A percentile compares a stretch with the other conserved stretches of the same genome.
phyloP scores from a whole-genome alignment of 1,140 invertebrate genomes.

The Drosophila kurseongensis region DNA sequence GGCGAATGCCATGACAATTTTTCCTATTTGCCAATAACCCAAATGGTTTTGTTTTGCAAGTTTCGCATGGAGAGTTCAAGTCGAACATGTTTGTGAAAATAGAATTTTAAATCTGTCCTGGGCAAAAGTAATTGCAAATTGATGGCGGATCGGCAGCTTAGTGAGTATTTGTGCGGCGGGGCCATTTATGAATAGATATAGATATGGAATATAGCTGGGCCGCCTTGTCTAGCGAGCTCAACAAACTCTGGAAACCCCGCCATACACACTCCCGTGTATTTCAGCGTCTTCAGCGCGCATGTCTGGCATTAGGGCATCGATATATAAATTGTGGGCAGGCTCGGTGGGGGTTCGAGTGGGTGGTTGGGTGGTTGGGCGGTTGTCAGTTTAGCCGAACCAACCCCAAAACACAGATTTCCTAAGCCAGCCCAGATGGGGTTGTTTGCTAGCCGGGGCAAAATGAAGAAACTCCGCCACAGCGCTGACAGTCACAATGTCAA shows the following conservation, averaged over 20 bases:
- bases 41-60: constrained; percentile 37
- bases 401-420: constrained; percentile 78
- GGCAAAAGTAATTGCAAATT: constrained; percentile 72
- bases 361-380: constrained; percentile 23
- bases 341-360: constrained; percentile 27
- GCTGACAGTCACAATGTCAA: constrained; percentile 74
- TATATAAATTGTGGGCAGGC: constrained; percentile 54
- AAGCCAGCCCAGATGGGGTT: constrained; percentile 69
- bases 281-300: constrained; percentile 69
- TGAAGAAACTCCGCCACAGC: constrained; percentile 66
- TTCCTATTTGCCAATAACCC: constrained; percentile 26
- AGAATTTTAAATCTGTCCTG: constrained; percentile 64
- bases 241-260: constrained; percentile 36
- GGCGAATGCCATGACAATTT: constrained; percentile 59
- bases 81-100: constrained; percentile 64
- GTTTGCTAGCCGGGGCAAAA: constrained; percentile 59
- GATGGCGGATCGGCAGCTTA: constrained; percentile 47
- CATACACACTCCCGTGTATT: background rate
- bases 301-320: constrained; percentile 63
- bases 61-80: constrained; percentile 2
- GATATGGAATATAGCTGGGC: constrained; percentile 40
- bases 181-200: constrained; percentile 68
- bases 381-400: constrained; percentile 56
- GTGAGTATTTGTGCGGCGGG: constrained; percentile 5
- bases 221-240: constrained; percentile 56